Evolutionary conservation across 2,797 vertebrate species (phyloP).

Genomic region (Cynopterus sphinx): DNA sequence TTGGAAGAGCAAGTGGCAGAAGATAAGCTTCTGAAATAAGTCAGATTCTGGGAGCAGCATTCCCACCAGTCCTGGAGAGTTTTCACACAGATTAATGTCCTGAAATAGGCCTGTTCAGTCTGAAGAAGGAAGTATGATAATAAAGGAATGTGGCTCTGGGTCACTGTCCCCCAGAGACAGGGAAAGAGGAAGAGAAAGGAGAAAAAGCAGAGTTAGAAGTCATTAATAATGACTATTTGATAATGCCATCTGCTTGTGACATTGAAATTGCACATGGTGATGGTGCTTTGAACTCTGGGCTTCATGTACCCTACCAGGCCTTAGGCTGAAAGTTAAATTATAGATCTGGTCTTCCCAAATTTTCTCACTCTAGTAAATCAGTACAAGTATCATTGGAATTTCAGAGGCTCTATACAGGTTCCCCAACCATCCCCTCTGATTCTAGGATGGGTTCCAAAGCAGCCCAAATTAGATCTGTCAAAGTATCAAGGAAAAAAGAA

Average conservation of each 20-base stretch:
- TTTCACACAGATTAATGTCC: conserved; percentile 54
- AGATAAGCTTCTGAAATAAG: conserved; percentile 75
- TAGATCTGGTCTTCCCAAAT: neutral
- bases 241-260: neutral
- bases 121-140: conserved; percentile 75
- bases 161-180: neutral
- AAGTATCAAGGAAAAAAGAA: neutral
- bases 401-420: neutral
- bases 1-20: conserved; percentile 55
- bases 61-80: conserved; percentile 68
- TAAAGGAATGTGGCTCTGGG: conserved; percentile 67
- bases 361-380: neutral
- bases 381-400: neutral
- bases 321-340: neutral
- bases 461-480: neutral
- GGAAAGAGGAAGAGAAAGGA: neutral
- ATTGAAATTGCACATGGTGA: neutral
- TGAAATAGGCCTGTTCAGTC: neutral
- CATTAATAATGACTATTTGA: neutral
- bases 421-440: neutral
- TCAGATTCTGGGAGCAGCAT: conserved; percentile 52
- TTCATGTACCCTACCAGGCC: neutral
- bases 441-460: neutral
- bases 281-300: neutral
- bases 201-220: conserved; percentile 15